phyloP scores from a whole-genome alignment of 2,113 vertebrate genomes.

The Hylia prasina region DNA sequence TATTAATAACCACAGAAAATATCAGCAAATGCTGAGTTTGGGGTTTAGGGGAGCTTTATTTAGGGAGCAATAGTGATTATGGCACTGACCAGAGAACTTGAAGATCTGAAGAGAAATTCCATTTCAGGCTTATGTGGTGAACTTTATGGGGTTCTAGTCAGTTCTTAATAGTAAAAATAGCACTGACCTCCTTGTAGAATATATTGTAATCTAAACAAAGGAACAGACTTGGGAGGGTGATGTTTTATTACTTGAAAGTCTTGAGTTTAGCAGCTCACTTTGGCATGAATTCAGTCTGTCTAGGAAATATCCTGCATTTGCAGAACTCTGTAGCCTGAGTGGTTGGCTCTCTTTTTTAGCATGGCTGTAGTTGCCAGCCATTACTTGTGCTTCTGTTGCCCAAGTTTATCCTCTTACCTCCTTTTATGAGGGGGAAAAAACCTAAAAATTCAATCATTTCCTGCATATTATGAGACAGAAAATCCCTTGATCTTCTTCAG shows the following conservation, averaged over 20 bases:
- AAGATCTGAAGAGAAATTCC: background rate
- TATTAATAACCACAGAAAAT: background rate
- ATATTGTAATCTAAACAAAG: background rate
- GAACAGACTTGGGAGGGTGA: background rate
- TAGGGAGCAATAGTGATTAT: background rate
- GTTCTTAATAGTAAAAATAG: background rate
- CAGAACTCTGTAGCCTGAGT: background rate
- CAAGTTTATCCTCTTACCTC: background rate
- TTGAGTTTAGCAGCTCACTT: background rate
- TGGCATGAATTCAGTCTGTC: background rate
- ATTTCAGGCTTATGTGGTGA: background rate
- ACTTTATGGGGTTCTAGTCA: background rate
- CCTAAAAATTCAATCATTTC: background rate
- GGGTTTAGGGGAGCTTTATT: background rate
- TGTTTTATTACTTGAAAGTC: background rate
- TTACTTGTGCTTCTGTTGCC: background rate
- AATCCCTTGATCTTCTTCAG: background rate
- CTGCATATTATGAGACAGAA: background rate
- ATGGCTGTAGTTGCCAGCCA: background rate
- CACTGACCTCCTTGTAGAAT: background rate
- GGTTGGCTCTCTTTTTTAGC: background rate
- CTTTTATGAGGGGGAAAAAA: fast-evolving
- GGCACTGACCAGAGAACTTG: background rate
- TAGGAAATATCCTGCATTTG: background rate
- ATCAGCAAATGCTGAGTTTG: background rate